Evolutionary conservation across 2,113 vertebrate species (phyloP).

Genomic region (Suncus etruscus): DNA sequence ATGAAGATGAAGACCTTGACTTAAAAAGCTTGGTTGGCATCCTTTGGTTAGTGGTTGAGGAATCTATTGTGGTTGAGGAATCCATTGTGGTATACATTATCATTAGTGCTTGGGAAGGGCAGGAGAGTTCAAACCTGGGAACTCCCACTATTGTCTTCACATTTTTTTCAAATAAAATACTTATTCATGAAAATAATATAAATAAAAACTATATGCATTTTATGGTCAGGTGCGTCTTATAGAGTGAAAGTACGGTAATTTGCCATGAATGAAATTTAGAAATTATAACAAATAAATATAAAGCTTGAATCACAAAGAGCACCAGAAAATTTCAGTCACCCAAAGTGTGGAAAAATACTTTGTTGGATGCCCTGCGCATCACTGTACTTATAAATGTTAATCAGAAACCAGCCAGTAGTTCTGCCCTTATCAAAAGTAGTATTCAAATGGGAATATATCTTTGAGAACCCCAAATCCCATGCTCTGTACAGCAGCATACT

Average conservation of each 20-base stretch:
- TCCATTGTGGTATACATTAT: too few relatives aligned
- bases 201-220: too few relatives aligned
- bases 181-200: too few relatives aligned
- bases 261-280: slow-evolving; percentile 48
- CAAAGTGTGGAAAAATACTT: not conserved
- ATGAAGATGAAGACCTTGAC: too few relatives aligned
- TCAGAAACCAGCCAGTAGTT: not conserved
- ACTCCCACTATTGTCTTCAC: too few relatives aligned
- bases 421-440: not conserved
- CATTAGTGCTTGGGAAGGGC: too few relatives aligned
- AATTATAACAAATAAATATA: slow-evolving; percentile 14
- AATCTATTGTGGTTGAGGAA: too few relatives aligned
- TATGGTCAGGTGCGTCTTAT: too few relatives aligned
- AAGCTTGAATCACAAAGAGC: not conserved
- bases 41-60: too few relatives aligned
- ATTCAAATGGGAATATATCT: not conserved
- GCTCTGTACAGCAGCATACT: not conserved
- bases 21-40: too few relatives aligned
- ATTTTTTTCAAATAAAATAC: too few relatives aligned
- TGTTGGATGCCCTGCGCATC: not conserved
- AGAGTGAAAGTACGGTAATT: not conserved
- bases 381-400: not conserved
- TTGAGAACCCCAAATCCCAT: not conserved
- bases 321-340: slow-evolving; percentile 3
- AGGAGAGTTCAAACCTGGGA: too few relatives aligned